Evolutionary conservation across 2,113 vertebrate species (phyloP).

Genomic region (Pseudopipra pipra): DNA sequence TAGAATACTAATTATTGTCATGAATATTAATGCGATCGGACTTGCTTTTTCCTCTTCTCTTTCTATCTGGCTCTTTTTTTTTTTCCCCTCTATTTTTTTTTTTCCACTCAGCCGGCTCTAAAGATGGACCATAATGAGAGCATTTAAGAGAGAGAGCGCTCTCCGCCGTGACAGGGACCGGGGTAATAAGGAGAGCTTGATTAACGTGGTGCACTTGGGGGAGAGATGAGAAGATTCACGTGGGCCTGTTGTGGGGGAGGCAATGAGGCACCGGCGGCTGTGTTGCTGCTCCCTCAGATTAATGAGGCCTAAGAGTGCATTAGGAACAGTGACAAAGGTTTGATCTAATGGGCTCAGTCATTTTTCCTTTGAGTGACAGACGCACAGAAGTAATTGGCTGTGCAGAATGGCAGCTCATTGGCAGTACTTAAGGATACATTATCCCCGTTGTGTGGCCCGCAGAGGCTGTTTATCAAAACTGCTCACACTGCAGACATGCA

Average conservation of each 20-base stretch:
- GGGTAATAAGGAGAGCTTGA: conserved; percentile 89
- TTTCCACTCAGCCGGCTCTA: conserved; percentile 86
- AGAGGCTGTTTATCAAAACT: conserved; percentile 88
- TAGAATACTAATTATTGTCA: conserved; percentile 99
- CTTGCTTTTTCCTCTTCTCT: conserved; percentile 77
- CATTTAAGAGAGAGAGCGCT: conserved; percentile 83
- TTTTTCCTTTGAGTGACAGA: conserved; percentile 90
- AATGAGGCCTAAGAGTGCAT: conserved; percentile 88
- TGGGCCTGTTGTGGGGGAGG: conserved; percentile 81
- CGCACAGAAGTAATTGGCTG: conserved; percentile 88
- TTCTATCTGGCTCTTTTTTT: conserved; percentile 46
- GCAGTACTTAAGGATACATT: conserved; percentile 89
- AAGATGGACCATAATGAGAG: conserved; percentile 95
- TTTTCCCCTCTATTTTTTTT: background rate
- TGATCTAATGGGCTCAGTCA: conserved; percentile 89
- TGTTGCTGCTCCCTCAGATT: conserved; percentile 85
- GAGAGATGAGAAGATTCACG: conserved; percentile 82
- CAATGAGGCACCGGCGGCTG: conserved; percentile 76
- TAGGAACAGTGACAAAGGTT: conserved; percentile 87
- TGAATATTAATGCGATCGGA: conserved; percentile 99
- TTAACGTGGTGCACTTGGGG: conserved; percentile 83
- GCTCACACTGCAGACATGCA: conserved; percentile 82
- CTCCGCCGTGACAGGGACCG: conserved; percentile 80
- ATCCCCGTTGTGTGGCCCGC: conserved; percentile 86
- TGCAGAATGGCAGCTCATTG: conserved; percentile 89